These are phyloP conservation scores for Myotis myotis DNA, from an alignment of 2,797 vertebrate genomes.

Conservation along the genomic window DNA sequence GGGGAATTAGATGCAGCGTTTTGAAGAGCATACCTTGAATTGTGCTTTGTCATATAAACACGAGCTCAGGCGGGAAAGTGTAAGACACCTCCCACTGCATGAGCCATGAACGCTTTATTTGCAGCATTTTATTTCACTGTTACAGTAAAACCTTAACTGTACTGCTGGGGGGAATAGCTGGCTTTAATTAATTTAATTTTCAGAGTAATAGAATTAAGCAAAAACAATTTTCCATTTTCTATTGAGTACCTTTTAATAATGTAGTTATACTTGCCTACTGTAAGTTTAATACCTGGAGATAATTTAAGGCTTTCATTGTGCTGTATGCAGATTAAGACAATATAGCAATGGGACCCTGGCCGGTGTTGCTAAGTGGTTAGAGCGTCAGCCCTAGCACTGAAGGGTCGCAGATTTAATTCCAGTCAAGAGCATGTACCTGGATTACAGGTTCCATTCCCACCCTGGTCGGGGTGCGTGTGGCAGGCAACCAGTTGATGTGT, in stretches of 20 bases:
- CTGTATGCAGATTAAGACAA: neutral
- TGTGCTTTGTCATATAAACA: neutral
- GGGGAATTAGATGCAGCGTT: neutral
- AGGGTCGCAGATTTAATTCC: too few species aligned
- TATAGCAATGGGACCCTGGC: too few species aligned
- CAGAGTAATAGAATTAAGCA: neutral
- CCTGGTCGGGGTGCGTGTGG: too few species aligned
- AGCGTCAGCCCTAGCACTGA: too few species aligned
- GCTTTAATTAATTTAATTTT: neutral
- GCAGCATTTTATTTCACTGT: neutral
- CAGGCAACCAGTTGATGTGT: too few species aligned
- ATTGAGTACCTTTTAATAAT: neutral
- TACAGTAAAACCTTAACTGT: neutral
- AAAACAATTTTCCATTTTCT: neutral
- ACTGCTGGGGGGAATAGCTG: neutral
- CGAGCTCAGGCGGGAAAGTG: neutral
- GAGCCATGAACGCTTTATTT: neutral
- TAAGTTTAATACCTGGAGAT: neutral
- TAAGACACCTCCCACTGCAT: rapidly evolving
- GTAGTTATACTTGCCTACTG: neutral
- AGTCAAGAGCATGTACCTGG: too few species aligned
- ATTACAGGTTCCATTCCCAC: too few species aligned
- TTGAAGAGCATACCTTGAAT: neutral
- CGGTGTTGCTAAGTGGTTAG: too few species aligned
- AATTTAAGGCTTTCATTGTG: neutral